Percentiles rank a stretch among this genome's conserved stretches.
These are phyloP conservation scores for Lagenorhynchus albirostris DNA, from an alignment of 2,113 vertebrate species.

Conservation along the genomic window DNA sequence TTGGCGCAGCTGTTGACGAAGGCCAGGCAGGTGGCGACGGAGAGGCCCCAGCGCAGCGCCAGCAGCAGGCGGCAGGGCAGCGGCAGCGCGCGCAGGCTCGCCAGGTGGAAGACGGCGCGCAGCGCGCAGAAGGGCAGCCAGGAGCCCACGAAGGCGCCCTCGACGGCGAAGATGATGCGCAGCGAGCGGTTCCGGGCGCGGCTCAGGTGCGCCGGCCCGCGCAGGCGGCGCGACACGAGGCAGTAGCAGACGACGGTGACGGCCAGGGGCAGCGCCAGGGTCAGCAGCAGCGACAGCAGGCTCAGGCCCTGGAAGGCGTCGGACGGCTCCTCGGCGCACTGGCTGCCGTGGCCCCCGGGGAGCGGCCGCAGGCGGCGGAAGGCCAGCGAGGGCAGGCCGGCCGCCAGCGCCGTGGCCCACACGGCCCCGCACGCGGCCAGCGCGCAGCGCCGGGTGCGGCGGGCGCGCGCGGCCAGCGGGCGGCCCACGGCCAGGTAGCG, in stretches of 20 bases:
- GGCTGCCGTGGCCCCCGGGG: rapidly evolving
- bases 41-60: conserved; percentile 76
- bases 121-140: conserved; percentile 91
- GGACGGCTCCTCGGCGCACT: conserved; percentile 79
- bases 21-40: conserved; percentile 85
- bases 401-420: conserved; percentile 82
- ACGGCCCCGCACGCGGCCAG: conserved; percentile 75
- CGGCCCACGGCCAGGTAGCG: conserved; percentile 88
- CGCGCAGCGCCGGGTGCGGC: conserved; percentile 77
- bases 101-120: conserved; percentile 77
- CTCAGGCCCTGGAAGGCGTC: conserved; percentile 76
- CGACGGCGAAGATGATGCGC: conserved; percentile 87
- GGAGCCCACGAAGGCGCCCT: conserved; percentile 86
- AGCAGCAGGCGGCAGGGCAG: conserved; percentile 53
- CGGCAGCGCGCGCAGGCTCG: conserved; percentile 8
- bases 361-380: conserved; percentile 68
- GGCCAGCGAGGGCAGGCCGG: conserved; percentile 82
- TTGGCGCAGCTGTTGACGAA: conserved; percentile 92
- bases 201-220: conserved; percentile 72
- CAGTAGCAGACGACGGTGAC: conserved; percentile 88
- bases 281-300: conserved; percentile 82
- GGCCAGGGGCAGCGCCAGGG: conserved; percentile 84
- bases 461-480: conserved; percentile 79
- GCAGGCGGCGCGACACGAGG: conserved; percentile 83
- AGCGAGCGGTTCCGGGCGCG: conserved; percentile 83